Percentiles rank a stretch among this genome's conserved stretches.
These are phyloP conservation scores for Acanthopagrus latus DNA, from an alignment of 2,797 vertebrate species.

Conservation along the genomic window DNA sequence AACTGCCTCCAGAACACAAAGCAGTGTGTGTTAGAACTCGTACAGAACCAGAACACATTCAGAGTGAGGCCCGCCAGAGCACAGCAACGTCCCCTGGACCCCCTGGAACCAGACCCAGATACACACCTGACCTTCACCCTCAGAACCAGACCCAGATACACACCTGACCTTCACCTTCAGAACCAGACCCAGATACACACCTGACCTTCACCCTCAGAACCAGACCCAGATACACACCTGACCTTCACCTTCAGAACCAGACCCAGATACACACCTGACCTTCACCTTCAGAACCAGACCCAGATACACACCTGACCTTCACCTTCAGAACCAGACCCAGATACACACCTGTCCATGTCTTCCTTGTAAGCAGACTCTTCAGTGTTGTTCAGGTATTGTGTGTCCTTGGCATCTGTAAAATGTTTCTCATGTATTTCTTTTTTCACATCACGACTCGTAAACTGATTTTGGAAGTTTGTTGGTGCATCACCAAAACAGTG, in stretches of 20 bases:
- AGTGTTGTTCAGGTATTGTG: not conserved
- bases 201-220: too few species aligned
- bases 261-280: too few species aligned
- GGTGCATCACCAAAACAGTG: accelerated
- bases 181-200: too few species aligned
- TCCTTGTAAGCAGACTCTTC: not conserved
- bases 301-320: too few species aligned
- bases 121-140: too few species aligned
- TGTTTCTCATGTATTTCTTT: not conserved
- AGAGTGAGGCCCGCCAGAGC: not conserved
- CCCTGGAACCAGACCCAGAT: not conserved
- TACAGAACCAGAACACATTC: not conserved
- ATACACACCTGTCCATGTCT: not conserved
- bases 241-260: too few species aligned
- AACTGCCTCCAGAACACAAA: conserved; percentile 19
- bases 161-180: too few species aligned
- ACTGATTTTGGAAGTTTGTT: not conserved
- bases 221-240: too few species aligned
- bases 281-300: too few species aligned
- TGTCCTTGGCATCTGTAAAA: not conserved
- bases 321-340: too few species aligned
- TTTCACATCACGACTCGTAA: not conserved
- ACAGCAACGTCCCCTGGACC: not conserved
- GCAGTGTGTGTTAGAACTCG: not conserved
- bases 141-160: too few species aligned